A percentile compares a stretch with the other conserved stretches of the same genome.
phyloP scores from a whole-genome alignment of 2,113 vertebrate genomes.

The Osmerus eperlanus region DNA sequence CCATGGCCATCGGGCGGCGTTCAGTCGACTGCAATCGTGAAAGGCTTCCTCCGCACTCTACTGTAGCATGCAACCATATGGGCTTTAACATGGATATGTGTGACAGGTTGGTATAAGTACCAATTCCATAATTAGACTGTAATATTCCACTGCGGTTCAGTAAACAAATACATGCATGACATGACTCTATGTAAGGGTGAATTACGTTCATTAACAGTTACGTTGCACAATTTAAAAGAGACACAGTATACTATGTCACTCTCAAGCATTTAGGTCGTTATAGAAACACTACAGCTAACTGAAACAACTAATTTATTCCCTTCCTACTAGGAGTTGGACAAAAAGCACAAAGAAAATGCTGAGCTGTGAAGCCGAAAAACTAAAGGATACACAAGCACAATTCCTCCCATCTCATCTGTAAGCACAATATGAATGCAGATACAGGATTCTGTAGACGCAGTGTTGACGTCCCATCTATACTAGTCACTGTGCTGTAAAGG shows the following conservation, averaged over 20 bases:
- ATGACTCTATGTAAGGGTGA: no score
- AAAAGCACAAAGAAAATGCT: not conserved
- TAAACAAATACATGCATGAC: not conserved
- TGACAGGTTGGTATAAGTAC: no score
- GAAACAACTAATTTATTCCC: not conserved
- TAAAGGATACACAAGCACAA: not conserved
- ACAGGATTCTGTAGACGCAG: no score
- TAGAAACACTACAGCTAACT: not conserved
- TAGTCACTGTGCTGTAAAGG: no score
- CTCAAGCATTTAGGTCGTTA: not conserved
- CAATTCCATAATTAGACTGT: no score
- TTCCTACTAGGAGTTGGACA: not conserved
- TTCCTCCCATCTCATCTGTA: not conserved
- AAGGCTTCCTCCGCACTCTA: not conserved
- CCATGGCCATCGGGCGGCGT: not conserved
- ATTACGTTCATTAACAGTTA: no score
- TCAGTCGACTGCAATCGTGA: no score
- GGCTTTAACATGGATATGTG: no score
- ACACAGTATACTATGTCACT: not conserved
- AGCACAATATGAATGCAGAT: not conserved
- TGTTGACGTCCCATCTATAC: no score
- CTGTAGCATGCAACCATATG: not conserved
- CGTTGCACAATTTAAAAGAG: no score
- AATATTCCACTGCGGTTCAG: not conserved
- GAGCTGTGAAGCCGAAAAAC: not conserved